Evolutionary conservation across 2,888 invertebrate genomes (phyloP).

Genomic region (Rhabditoides inermis): DNA sequence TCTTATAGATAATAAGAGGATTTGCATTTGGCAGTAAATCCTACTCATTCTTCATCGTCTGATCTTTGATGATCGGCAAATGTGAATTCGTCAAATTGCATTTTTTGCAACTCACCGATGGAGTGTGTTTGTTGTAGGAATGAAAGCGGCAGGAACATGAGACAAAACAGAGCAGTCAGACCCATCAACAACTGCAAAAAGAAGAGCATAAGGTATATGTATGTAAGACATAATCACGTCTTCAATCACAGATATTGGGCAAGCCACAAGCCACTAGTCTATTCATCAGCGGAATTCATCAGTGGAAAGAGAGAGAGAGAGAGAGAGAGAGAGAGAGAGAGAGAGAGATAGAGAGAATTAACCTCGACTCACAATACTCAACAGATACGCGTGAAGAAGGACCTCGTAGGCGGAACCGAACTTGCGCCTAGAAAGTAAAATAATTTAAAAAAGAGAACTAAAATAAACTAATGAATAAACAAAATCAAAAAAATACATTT

Average conservation of each 20-base stretch:
- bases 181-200: slow-evolving; percentile 29
- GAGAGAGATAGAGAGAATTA: not conserved
- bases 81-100: no score
- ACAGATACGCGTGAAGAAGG: slow-evolving; percentile 28
- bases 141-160: slow-evolving; percentile 27
- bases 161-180: slow-evolving; percentile 28
- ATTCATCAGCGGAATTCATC: no score
- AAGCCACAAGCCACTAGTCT: no score
- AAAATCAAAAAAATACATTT: not conserved
- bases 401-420: slow-evolving; percentile 31
- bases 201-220: no score
- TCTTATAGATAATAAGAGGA: no score
- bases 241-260: no score
- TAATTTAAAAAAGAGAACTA: not conserved
- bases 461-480: not conserved
- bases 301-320: not conserved
- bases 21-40: no score
- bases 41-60: no score
- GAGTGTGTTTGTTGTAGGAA: slow-evolving; percentile 30
- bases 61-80: no score
- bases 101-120: no score
- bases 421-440: slow-evolving; percentile 17
- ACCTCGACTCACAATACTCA: slow-evolving; percentile 23
- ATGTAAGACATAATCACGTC: no score
- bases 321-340: not conserved